A percentile compares a stretch with the other conserved stretches of the same genome.
Conservation (phyloP, 2,797 vertebrate genomes). For the Menidia menidia region DNA sequence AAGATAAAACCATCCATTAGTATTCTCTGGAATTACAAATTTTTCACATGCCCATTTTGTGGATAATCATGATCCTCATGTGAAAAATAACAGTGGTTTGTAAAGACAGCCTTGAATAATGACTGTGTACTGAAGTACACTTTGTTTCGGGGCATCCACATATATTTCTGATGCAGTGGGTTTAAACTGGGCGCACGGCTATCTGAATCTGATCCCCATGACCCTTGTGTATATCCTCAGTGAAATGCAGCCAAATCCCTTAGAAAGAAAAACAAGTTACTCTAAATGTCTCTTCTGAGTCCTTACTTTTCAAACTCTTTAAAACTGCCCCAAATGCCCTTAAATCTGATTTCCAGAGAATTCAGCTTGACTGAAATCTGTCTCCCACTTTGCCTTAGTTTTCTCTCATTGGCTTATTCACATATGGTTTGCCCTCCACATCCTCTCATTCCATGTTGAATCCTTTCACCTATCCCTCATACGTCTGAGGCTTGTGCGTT, state of each 20-base stretch:
- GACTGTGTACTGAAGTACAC: background rate
- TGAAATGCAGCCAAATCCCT: constrained; percentile 23
- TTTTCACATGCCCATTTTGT: background rate
- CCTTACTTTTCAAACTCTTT: constrained; percentile 13
- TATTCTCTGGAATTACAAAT: background rate
- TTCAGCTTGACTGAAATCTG: constrained; percentile 8
- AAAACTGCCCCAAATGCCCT: constrained; percentile 32
- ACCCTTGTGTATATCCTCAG: constrained; percentile 27
- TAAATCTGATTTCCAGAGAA: constrained; percentile 42
- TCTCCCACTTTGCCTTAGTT: constrained; percentile 16
- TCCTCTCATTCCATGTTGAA: constrained; percentile 26
- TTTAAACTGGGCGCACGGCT: constrained; percentile 27
- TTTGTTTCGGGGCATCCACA: constrained; percentile 10
- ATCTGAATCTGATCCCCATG: background rate
- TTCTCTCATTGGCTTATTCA: constrained; percentile 39
- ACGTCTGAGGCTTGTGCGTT: constrained; percentile 25
- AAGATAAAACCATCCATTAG: background rate
- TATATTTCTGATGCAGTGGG: constrained; percentile 18
- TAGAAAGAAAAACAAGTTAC: constrained; percentile 28
- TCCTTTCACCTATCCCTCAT: constrained; percentile 26
- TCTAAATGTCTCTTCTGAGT: constrained; percentile 9
- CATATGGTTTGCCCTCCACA: constrained; percentile 35
- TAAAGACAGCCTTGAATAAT: background rate
- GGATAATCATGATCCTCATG: background rate
- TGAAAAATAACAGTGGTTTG: background rate